These are phyloP conservation scores for Nerophis lumbriciformis DNA, from an alignment of 2,113 vertebrate species.

Conservation along the genomic window DNA sequence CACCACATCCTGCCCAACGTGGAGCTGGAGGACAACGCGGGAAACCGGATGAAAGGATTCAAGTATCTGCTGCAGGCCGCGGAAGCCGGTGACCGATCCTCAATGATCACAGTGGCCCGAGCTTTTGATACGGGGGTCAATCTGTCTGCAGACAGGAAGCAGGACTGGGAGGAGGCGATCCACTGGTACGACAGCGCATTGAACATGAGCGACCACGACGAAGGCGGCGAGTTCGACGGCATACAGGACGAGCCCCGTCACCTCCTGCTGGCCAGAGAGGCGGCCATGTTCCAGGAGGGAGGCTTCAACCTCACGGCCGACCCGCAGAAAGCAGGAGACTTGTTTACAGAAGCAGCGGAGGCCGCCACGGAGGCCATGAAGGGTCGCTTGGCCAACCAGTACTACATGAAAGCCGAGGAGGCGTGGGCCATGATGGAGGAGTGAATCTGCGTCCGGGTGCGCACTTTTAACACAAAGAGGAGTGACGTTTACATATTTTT, in stretches of 20 bases:
- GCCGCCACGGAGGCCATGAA: slow-evolving; percentile 94
- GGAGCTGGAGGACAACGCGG: slow-evolving; percentile 80
- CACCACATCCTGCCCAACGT: slow-evolving; percentile 88
- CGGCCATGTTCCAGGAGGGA: slow-evolving; percentile 83
- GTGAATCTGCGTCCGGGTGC: slow-evolving; percentile 7
- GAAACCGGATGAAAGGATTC: slow-evolving; percentile 85
- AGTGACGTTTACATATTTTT: too few relatives aligned
- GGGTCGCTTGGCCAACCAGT: slow-evolving; percentile 88
- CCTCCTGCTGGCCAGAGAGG: slow-evolving; percentile 84
- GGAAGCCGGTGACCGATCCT: slow-evolving; percentile 87
- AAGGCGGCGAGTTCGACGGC: slow-evolving; percentile 91
- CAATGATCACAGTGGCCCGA: slow-evolving; percentile 90
- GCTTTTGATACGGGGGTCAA: slow-evolving; percentile 83
- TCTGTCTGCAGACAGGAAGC: slow-evolving; percentile 81
- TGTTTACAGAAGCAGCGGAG: slow-evolving; percentile 93
- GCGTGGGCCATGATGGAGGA: slow-evolving; percentile 90
- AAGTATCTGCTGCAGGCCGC: slow-evolving; percentile 84
- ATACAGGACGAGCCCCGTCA: slow-evolving; percentile 87
- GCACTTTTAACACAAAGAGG: neutral
- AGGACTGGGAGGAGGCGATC: slow-evolving; percentile 83
- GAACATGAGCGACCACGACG: slow-evolving; percentile 87
- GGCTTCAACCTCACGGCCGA: slow-evolving; percentile 74
- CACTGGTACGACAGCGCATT: slow-evolving; percentile 82
- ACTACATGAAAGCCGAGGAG: slow-evolving; percentile 93
- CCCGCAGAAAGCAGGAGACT: slow-evolving; percentile 85